Percentiles rank a stretch among this genome's conserved stretches.
Evolutionary conservation across 2,888 invertebrate genomes (phyloP).

Genomic region (Charanyca ferruginea): DNA sequence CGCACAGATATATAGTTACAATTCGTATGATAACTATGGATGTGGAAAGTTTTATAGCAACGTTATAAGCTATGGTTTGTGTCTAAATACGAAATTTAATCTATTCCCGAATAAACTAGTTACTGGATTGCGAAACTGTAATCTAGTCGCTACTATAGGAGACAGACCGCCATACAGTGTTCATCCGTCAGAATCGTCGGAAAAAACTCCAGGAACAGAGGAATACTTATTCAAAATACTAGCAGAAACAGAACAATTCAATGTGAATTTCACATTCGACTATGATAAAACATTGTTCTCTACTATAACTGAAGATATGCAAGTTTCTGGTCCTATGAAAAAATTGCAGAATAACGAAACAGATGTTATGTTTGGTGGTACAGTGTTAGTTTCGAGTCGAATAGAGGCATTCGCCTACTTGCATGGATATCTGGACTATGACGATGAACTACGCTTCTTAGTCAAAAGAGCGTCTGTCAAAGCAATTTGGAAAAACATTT

Average conservation of each 20-base stretch:
- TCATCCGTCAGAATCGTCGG: conserved; percentile 42
- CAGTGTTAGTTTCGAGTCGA: conserved; percentile 25
- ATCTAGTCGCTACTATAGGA: conserved; percentile 65
- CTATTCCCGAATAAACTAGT: conserved; percentile 69
- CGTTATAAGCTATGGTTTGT: conserved; percentile 73
- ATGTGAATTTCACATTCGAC: conserved; percentile 22
- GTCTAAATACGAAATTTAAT: conserved; percentile 52
- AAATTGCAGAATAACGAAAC: conserved; percentile 47
- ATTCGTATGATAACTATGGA: conserved; percentile 76
- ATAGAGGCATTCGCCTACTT: conserved; percentile 32
- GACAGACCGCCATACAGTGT: conserved; percentile 75
- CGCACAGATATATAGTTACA: conserved; percentile 73
- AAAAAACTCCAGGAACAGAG: conserved; percentile 37
- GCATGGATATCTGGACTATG: conserved; percentile 41
- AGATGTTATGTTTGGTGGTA: conserved; percentile 49
- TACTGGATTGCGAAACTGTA: conserved; percentile 73
- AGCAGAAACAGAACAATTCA: conserved; percentile 40
- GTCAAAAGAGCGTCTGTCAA: conserved; percentile 41
- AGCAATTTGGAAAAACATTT: conserved; percentile 64
- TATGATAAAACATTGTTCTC: conserved; percentile 2
- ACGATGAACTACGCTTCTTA: conserved; percentile 45
- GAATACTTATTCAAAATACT: conserved; percentile 41
- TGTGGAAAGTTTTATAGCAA: conserved; percentile 75
- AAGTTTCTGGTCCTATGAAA: conserved; percentile 33
- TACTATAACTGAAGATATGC: conserved; percentile 36